A percentile compares a stretch with the other conserved stretches of the same genome.
Evolutionary conservation across 2,797 vertebrate genomes (phyloP).

Genomic region (Onychomys arenicola): DNA sequence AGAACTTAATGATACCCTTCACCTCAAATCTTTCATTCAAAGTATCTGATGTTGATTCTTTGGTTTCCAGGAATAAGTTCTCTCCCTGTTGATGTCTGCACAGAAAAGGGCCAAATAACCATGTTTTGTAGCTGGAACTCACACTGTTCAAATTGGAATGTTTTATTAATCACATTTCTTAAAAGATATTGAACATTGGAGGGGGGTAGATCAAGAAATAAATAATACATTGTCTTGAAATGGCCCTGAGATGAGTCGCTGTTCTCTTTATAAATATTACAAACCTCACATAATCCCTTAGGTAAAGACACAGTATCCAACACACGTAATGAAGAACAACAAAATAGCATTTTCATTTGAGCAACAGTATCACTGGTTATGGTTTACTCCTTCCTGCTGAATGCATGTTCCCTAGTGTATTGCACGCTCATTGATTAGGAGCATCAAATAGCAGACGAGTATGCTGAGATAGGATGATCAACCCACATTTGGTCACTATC

Average conservation of each 20-base stretch:
- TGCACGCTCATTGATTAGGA: conserved; percentile 52
- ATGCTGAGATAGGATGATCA: neutral
- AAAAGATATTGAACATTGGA: conserved; percentile 86
- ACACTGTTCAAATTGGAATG: conserved; percentile 85
- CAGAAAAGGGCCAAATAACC: conserved; percentile 83
- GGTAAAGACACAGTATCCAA: conserved; percentile 86
- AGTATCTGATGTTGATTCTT: conserved; percentile 69
- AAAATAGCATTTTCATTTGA: conserved; percentile 85
- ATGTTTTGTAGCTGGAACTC: conserved; percentile 83
- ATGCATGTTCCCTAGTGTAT: conserved; percentile 2
- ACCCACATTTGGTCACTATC: neutral
- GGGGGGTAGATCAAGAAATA: conserved; percentile 86
- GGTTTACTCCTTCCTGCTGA: conserved; percentile 33
- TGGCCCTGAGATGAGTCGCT: conserved; percentile 87
- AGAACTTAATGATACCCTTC: conserved; percentile 80
- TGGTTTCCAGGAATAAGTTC: conserved; percentile 66
- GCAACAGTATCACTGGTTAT: neutral
- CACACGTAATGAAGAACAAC: conserved; percentile 84
- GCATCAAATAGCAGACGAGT: conserved; percentile 37
- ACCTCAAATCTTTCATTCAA: conserved; percentile 75
- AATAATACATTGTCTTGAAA: conserved; percentile 89
- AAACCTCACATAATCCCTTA: conserved; percentile 86
- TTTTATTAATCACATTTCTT: conserved; percentile 90
- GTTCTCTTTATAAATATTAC: conserved; percentile 90
- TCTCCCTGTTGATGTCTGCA: conserved; percentile 80